Base-by-base conservation (phyloP, 2,113 vertebrate genomes). In the Struthidea cinerea region DNA sequence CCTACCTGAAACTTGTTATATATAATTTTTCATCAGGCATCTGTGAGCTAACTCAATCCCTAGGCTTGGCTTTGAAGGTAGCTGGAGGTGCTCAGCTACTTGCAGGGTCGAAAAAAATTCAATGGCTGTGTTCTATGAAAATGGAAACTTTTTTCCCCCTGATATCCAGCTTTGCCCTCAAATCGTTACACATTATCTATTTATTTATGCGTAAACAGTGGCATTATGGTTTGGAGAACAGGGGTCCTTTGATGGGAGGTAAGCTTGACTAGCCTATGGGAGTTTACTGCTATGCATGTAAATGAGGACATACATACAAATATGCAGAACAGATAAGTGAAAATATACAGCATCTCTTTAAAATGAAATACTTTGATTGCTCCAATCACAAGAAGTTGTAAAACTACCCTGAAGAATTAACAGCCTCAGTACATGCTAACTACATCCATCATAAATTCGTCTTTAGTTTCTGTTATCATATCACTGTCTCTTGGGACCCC, bases 381-480 rank as follows among this genome's bases (percentile, higher is more conserved):
- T 52, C 96, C 97, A 97, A 96, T 97, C 97, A 97, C 95, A 87
- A 93, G 94, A 96, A 97, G 97, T 95, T 97, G 98, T 97, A 98
- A 98, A 98, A 97, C 97, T 93, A 96, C 94, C 96, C 92, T 19
- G 91, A 97, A 98, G 97, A 98, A 98, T 98, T 97, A 98, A 97
- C 96, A 97, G 97, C 97, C 94, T 96, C 96, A 70, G 55, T 96
- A 97, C 96, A 97, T 93, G 95, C 97, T 98, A 98, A 98, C 97
- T 97, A 97, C 96, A 97, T 97, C 97, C 97, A 98, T 98, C 98
- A 98, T 98, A 98, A 98, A 98, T 98, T 98, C 68, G 5, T 96
- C 96, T 98, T 97, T 97, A 97, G 97, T 97, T 98, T 98, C 97
- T 98, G 97, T 98, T 98, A 98, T 98, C 98, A 95, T 97, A 98